Evolutionary conservation across 2,113 vertebrate species (phyloP).

Genomic region (Leucosticte australis): DNA sequence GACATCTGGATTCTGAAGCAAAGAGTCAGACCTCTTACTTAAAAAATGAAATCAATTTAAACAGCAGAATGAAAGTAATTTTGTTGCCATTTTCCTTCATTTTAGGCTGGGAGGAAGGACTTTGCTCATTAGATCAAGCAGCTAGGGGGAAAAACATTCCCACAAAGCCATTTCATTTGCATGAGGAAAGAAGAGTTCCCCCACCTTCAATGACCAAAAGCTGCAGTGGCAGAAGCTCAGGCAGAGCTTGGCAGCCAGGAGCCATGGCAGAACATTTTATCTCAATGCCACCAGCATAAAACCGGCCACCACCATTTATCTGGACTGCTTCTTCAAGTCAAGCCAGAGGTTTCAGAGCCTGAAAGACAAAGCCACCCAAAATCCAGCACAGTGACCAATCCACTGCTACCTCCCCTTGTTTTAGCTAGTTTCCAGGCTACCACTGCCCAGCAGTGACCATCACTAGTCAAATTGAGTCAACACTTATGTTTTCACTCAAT

Average conservation of each 20-base stretch:
- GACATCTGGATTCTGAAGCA: neutral
- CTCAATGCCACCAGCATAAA: neutral
- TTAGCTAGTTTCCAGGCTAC: neutral
- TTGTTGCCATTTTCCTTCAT: neutral
- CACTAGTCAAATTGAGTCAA: fast-evolving
- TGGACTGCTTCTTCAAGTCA: neutral
- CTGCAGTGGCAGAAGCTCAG: neutral
- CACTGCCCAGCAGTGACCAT: fast-evolving
- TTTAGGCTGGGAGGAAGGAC: neutral
- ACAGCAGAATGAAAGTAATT: neutral
- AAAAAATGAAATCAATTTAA: neutral
- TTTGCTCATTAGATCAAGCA: neutral
- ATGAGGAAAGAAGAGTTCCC: neutral
- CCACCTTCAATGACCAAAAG: neutral
- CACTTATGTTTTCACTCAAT: neutral
- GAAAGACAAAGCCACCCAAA: neutral
- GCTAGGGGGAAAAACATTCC: neutral
- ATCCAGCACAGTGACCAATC: neutral
- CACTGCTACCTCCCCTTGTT: neutral
- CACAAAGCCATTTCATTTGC: neutral
- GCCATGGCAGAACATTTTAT: neutral
- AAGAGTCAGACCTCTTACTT: neutral
- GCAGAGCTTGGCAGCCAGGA: neutral
- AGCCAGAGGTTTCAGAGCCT: neutral
- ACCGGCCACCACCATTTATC: neutral